Evolutionary conservation across 2,888 invertebrate genomes (phyloP), one percentile per base, ranked within the genome.

Genomic region (Tinea pellionella): DNA sequence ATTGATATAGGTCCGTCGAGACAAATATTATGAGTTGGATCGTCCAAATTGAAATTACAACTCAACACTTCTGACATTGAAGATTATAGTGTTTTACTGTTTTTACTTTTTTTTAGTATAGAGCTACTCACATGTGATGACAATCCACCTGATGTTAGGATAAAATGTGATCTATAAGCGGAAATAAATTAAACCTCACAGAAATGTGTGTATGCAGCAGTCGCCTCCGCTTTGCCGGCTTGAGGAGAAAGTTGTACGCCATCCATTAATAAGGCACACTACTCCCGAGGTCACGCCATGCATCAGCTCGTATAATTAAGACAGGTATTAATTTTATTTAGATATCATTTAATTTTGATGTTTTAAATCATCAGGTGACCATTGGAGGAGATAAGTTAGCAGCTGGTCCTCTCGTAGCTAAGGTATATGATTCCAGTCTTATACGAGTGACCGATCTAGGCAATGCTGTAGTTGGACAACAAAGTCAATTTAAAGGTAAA

Each of bases 381-480:
- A 95, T 97, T 65, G 95, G 93, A 66, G 97, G 97, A 63, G 94
- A 96, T 70, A 95, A 96, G 81, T 88, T 98, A 68, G 92, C 94
- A 65, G 95, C 95, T 60, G 96, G 96, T 16, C 97, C 97, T 12
- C 90, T 97, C 64, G 92, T 96, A 63, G 96, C 97, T 68, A 96
- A 97, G 88, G 97, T 96, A 56, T 98, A 97, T 85, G 97, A 98
- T 79, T 93, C 97, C 64, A 94, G 95, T 65, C 90, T 97, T 65
- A 97, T 99, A 73, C 93, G 95, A 88, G 96, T 99, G 66, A 95
- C 97, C 60, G 96, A 98, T 77, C 94, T 98, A 32, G 94, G 96
- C 68, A 96, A 94, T 70, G 98, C 97, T 62, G 93, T 96, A 63
- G 96, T 98, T 42, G 98, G 98, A 60, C 96, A 98, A 80, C 96